Conservation (phyloP, 2,888 invertebrate species). For the Aleiodes leptofemur region DNA sequence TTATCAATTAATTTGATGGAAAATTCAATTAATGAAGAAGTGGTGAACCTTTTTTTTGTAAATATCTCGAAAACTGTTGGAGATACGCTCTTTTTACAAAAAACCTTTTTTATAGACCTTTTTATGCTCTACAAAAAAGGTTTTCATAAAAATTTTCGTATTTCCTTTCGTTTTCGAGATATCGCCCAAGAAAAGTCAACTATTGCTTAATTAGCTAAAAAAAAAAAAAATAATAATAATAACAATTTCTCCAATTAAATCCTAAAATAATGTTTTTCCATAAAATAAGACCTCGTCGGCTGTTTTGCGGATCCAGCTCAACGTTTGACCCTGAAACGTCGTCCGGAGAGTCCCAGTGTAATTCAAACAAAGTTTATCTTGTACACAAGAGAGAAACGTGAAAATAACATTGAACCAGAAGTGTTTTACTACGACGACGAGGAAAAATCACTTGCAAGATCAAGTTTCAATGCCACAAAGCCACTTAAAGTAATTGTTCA, state of each 20-base stretch:
- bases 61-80: too few relatives aligned
- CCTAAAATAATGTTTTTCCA: constrained; percentile 67
- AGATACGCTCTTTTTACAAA: too few relatives aligned
- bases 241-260: constrained; percentile 74
- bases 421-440: constrained; percentile 76
- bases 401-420: constrained; percentile 69
- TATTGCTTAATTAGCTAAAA: background rate
- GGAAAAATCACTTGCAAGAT: constrained; percentile 73
- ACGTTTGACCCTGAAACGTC: constrained; percentile 76
- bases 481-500: constrained; percentile 78
- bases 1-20: too few relatives aligned
- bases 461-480: constrained; percentile 75
- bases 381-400: constrained; percentile 74
- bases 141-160: too few relatives aligned
- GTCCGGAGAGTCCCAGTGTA: constrained; percentile 77
- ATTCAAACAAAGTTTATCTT: constrained; percentile 78
- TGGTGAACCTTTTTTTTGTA: too few relatives aligned
- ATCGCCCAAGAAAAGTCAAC: too few relatives aligned
- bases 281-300: constrained; percentile 76
- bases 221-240: background rate
- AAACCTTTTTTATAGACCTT: too few relatives aligned
- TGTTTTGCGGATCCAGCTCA: constrained; percentile 77
- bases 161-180: too few relatives aligned
- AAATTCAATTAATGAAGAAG: too few relatives aligned
- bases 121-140: too few relatives aligned